Base-by-base conservation (phyloP, 2,888 invertebrate species). In the Synergus umbraculus region DNA sequence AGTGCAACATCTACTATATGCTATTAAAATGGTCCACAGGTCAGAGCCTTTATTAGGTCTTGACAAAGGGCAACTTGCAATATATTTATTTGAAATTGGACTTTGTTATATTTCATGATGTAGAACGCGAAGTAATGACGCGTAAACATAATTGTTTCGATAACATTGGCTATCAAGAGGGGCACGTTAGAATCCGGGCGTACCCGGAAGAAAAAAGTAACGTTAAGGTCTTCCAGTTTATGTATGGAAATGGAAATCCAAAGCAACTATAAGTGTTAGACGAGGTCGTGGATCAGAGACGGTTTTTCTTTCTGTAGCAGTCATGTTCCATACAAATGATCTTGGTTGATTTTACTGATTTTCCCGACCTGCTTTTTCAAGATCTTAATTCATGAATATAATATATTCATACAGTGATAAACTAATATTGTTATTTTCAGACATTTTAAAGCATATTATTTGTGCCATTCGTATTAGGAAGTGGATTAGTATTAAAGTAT, bases 161-260 rank as follows among this genome's bases (percentile, higher is more conserved):
- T 54, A 54, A 54, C 54, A 8, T 54, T n/a, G n/a, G n/a, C 5
- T 54, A n/a, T 49, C 44, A 46, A n/a, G 69, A 29, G 49, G 15
- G 29, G n/a, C 54, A n/a, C 77, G 37, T 2, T 65, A 44, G 76
- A 73, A 58, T 44, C 73, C 77, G 80, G 82, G 84, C 82, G 83
- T 84, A 81, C 60, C 82, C 82, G 84, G 83, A 84, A 83, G 67
- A 41, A 63, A 37, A 58, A 78, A 44, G 22, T 54, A 76, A 44
- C 64, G 66, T 54, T 83, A 84, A 83, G 83, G 83, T 79, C 81
- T 81, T 69, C 63, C 60, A 54, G 73, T 65, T 66, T 76, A 76
- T 78, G 76, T 78, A 78, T 79, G 79, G 76, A 80, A 77, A 80
- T 73, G 49, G 79, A 84, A 77, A 80, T 73, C 63, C 79, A 84